Base-by-base conservation (phyloP, 2,888 invertebrate genomes). In the Yponomeuta evonymella region DNA sequence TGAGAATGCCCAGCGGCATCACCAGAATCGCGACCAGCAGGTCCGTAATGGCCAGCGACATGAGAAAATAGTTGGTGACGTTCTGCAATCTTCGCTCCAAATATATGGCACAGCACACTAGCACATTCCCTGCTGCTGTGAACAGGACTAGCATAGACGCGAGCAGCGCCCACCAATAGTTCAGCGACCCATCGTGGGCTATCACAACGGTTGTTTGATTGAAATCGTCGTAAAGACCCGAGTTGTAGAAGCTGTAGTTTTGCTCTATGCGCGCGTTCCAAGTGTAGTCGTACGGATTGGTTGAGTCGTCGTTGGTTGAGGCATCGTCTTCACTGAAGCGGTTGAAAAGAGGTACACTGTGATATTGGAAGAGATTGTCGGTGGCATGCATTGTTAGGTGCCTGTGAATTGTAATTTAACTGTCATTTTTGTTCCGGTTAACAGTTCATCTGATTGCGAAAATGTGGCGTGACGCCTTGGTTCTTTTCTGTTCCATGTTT, bases 11-110 rank as follows among this genome's bases (percentile, higher is more conserved):
- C 74, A 98, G 92, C 1, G 99, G 99, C 99, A 99, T 99, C 75
- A 99, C 99, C 76, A 98, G 92, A 36, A 98, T 94, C 66, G 98
- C 98, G 2, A 99, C 98, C 93, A 99, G 95, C 69, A 98, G 94
- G 89, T 99, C 99, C 15, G 98, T 98, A 76, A 98, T 96, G 71
- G 98, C 98, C 82, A 99, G 88, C 6, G 98, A 98, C 95, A 98
- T 96, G 80, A 99, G 93, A 84, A 99, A 99, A 87, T 98, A 98
- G 89, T 99, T 99, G 79, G 98, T 99, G 73, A 98, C 98, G 93
- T 98, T 99, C 89, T 99, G 98, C 73, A 99, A 92, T 23, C 98
- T 94, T 72, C 97, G 94, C 84, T 99, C 98, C 94, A 97, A 95
- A 75, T 96, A 95, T 79, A 99, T 98, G 36, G 99, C 98, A 77